Percentiles rank a stretch among this genome's conserved stretches.
These are phyloP conservation scores for Tinamus major DNA, from an alignment of 2,797 vertebrate genomes.

Conservation along the genomic window DNA sequence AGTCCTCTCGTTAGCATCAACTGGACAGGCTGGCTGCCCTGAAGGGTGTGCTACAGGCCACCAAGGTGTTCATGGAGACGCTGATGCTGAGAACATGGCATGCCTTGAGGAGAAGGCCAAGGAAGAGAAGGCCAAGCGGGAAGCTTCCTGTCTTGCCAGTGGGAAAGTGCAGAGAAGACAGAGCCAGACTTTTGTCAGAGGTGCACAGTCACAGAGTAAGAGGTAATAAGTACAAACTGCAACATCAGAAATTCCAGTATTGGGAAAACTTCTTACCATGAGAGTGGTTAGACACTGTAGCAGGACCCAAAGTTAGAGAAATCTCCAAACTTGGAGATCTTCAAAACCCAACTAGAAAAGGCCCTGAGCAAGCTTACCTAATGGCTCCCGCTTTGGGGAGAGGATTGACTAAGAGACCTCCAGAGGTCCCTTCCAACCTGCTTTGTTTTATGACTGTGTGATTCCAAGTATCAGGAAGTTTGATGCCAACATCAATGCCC, in stretches of 20 bases:
- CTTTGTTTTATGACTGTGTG: background rate
- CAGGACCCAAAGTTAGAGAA: background rate
- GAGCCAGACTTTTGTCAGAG: background rate
- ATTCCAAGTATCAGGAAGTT: background rate
- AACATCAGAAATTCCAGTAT: background rate
- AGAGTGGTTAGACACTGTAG: background rate
- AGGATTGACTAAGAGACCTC: background rate
- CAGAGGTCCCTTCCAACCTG: background rate
- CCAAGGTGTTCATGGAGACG: background rate
- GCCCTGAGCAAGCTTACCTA: background rate
- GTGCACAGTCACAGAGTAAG: background rate
- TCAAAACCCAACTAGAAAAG: background rate
- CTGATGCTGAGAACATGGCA: background rate
- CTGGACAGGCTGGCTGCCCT: background rate
- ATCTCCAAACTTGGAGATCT: background rate
- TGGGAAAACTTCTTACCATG: background rate
- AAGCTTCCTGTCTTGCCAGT: background rate
- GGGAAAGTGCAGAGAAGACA: background rate
- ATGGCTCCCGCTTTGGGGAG: background rate
- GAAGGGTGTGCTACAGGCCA: background rate
- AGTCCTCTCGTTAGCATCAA: background rate
- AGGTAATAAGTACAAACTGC: background rate
- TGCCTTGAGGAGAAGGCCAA: background rate
- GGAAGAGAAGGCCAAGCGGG: background rate
- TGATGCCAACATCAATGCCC: background rate